A percentile compares a stretch with the other conserved stretches of the same genome.
These are phyloP conservation scores for Cuniculus paca DNA, from an alignment of 2,797 vertebrate genomes.

Conservation along the genomic window DNA sequence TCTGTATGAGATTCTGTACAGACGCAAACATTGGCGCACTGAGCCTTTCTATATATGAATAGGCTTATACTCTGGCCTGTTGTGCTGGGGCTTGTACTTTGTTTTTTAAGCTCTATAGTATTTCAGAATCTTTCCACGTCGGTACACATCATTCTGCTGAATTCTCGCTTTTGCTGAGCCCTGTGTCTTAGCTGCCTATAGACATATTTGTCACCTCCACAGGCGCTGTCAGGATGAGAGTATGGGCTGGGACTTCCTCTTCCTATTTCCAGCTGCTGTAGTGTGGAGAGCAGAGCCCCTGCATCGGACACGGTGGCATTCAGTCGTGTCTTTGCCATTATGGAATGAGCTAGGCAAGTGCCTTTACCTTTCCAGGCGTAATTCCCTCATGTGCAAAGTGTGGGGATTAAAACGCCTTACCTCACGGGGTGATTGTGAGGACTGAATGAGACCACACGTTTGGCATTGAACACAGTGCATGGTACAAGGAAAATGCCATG, in stretches of 20 bases:
- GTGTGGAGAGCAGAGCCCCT: neutral
- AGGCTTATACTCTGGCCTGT: neutral
- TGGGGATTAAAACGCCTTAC: neutral
- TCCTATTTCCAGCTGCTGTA: neutral
- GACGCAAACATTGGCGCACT: neutral
- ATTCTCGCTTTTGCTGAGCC: neutral
- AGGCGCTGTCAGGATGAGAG: neutral
- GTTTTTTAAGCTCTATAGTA: neutral
- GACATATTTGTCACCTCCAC: neutral
- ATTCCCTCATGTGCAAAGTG: neutral
- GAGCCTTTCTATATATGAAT: neutral
- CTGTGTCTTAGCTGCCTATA: neutral
- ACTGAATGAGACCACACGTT: neutral
- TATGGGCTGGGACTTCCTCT: slow-evolving; percentile 36
- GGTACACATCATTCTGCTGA: neutral
- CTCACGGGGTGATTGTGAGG: neutral
- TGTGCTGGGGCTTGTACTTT: neutral
- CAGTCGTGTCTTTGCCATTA: neutral
- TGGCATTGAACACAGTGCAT: neutral
- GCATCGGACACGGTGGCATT: neutral
- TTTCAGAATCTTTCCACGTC: slow-evolving; percentile 20
- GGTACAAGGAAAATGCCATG: neutral
- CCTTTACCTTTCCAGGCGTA: neutral
- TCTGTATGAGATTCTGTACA: neutral
- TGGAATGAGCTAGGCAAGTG: neutral